Conservation (phyloP, 2,797 vertebrate genomes). For the Hydrocynus forskahlii region DNA sequence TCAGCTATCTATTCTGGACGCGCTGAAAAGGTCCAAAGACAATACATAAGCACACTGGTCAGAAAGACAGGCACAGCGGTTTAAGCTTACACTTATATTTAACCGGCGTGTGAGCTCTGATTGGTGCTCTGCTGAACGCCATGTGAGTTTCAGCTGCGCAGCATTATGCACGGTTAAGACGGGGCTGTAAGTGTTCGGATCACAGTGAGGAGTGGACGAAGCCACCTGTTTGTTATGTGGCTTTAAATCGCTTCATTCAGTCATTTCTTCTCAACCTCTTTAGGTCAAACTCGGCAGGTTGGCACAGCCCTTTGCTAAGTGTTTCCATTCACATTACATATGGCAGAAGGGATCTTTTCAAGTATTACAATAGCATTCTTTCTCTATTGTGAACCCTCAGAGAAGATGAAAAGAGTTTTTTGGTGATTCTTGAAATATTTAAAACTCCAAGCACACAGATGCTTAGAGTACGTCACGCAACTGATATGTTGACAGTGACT, state of each 20-base stretch:
- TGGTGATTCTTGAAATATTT: conserved; percentile 68
- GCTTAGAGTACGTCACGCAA: conserved; percentile 19
- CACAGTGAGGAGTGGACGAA: conserved; percentile 66
- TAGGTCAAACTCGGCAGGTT: conserved; percentile 64
- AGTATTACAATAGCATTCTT: conserved; percentile 66
- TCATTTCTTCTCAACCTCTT: conserved; percentile 61
- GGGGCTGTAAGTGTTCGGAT: conserved; percentile 50
- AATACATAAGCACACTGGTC: conserved; percentile 74
- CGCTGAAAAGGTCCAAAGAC: conserved; percentile 69
- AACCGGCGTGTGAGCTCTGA: conserved; percentile 67
- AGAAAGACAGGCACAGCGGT: conserved; percentile 53
- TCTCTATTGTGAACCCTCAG: conserved; percentile 61
- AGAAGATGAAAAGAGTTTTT: conserved; percentile 68
- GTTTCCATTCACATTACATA: conserved; percentile 76
- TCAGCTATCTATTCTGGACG: conserved; percentile 80
- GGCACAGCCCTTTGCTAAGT: conserved; percentile 71
- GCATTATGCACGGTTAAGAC: conserved; percentile 72
- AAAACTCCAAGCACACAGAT: conserved; percentile 56
- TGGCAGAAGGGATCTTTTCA: conserved; percentile 65
- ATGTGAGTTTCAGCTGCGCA: conserved; percentile 65
- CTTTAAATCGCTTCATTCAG: conserved; percentile 64
- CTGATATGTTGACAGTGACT: conserved; percentile 67
- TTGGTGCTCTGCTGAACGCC: conserved; percentile 69
- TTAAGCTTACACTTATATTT: conserved; percentile 79
- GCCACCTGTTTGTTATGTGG: conserved; percentile 77